Evolutionary conservation across 2,888 invertebrate species (phyloP), one percentile per base, ranked within the genome.

Genomic region (Drosophila cyrtoloma): DNA sequence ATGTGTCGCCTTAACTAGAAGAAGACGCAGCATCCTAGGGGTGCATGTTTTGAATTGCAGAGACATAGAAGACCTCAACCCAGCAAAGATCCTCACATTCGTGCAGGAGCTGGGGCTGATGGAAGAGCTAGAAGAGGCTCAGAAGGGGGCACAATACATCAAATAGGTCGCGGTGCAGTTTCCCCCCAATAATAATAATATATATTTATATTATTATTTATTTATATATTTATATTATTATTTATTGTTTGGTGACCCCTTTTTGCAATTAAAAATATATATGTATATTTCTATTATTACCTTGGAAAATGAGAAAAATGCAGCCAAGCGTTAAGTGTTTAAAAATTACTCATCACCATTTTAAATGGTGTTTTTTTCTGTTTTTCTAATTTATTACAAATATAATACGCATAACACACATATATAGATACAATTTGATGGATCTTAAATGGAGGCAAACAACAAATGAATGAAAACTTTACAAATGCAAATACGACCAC

Each of bases 401-500:
- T 50, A 68, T 56, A 50, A 26, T 62, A 75, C 60, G 47, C 52
- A 35, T 42, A 53, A 35, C 32, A 55, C 26, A 44, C 3, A 47
- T 30, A 56, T 5, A 37, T 32, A 62, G 2, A 28, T 39, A 62
- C 44, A 52, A 16, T 28, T n/a, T 53, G 32, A 64, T 44, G 33
- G 19, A 42, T 33, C 57, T 63, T 63, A 63, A 9, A 12, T 52
- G 19, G 52, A 62, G 57, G 10, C 47, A 30, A 39, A 59, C 52
- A 51, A 61, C 12, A 22, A 50, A 63, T 58, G 44, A 53, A 60
- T 77, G 81, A 58, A 42, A 57, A 62, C 62, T 70, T 69, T 79
- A 79, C 79, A 79, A 61, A 77, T 81, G 81, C 47, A 39, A 7
- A 53, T 1, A 51, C 32, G 64, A 76, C 42, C 50, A 22, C 42